Evolutionary conservation across 2,888 invertebrate genomes (phyloP).

Genomic region (Physocephala rufipes): DNA sequence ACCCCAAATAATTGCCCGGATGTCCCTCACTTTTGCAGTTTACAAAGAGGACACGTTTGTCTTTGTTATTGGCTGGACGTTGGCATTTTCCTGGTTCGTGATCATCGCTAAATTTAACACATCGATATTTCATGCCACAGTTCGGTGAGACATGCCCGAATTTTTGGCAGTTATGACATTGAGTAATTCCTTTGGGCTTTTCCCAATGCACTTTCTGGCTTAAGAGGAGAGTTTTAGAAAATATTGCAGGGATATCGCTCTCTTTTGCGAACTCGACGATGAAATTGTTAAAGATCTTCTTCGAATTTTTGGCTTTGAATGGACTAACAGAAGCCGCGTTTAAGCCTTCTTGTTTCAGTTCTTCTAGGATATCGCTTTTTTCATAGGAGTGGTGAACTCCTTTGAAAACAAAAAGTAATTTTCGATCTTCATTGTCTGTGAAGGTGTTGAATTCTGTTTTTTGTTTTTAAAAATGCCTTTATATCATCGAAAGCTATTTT

Average conservation of each 20-base stretch:
- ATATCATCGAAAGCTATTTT: not conserved
- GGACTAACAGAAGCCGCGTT: not conserved
- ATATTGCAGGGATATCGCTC: not conserved
- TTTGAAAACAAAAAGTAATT: conserved; percentile 3
- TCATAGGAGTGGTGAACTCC: conserved; percentile 11
- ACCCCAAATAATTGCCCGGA: not conserved
- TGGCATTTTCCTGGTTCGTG: not conserved
- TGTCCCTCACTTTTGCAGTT: conserved; percentile 7
- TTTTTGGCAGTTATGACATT: conserved; percentile 5
- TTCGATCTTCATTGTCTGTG: not conserved
- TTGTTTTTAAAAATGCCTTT: not conserved
- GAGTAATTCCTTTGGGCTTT: not conserved
- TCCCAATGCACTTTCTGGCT: not conserved
- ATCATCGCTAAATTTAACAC: not conserved
- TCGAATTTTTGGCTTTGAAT: not conserved
- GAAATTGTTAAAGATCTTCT: not conserved
- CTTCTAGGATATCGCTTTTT: not conserved
- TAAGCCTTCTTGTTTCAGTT: too few species aligned
- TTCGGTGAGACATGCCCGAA: too few species aligned
- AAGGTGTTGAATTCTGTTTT: conserved; percentile 1
- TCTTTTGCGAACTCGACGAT: not conserved
- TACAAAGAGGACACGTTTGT: not conserved
- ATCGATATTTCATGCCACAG: conserved; percentile 7
- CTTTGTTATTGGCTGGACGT: not conserved
- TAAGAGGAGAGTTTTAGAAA: not conserved